Evolutionary conservation across 2,113 vertebrate species (phyloP), one percentile per base, ranked within the genome.

Genomic region (Pholis gunnellus): DNA sequence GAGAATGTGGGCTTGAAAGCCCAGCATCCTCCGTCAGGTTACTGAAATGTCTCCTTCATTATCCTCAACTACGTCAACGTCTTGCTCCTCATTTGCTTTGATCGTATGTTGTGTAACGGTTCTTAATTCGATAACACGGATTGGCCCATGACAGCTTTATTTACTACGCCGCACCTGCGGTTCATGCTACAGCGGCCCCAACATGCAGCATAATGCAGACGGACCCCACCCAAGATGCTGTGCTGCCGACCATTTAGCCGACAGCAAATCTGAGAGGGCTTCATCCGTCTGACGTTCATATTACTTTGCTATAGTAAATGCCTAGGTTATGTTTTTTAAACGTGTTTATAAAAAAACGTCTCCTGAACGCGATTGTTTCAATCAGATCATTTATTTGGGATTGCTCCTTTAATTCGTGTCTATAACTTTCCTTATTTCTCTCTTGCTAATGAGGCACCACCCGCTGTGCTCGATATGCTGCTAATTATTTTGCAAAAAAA

Each of bases 141-240:
- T 46, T 29, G 22, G 29, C 6, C 22, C 6, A 14, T n/a, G 60
- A 70, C 40, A 34, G 80, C 38, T 87, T 83, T 82, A 86, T 90
- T 88, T 74, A 81, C 78, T 82, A 86, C 80, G 87, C 90, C 84
- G 91, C 90, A 92, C 92, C 90, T 93, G 85, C 88, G 54, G 25
- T 83, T 75, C 44, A 72, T 69, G 87, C 78, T 80, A 71, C 83
- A 78, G 78, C 90, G 85, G 92, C 91, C 87, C 88, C 82, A 64
- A 73, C 90, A 91, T 91, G 92, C 93, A 95, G 94, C 94, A 95
- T 94, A 95, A 94, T 95, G 95, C 95, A 96, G 95, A 95, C 93
- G 93, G 95, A 95, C 95, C 95, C 94, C 95, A 94, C 95, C 95
- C 95, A 94, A 95, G 94, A 93, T 89, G 90, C 91, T 90, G 88